Evolutionary conservation across 2,797 vertebrate species (phyloP).

Genomic region (Emys orbicularis): DNA sequence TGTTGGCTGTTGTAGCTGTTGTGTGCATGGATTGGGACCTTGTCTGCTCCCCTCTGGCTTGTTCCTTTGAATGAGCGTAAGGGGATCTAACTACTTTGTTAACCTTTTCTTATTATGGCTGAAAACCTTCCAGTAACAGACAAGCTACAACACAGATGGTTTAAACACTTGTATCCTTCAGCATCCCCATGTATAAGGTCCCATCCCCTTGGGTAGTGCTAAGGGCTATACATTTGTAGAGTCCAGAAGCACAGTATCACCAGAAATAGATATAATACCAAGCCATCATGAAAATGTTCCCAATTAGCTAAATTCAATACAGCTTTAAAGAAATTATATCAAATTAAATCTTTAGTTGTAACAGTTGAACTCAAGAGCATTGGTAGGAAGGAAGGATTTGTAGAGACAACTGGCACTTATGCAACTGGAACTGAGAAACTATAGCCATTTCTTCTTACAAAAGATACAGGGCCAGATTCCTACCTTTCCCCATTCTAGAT

Average conservation of each 20-base stretch:
- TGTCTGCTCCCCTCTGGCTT: background rate
- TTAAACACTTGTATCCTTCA: background rate
- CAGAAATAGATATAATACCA: background rate
- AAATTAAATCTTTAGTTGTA: background rate
- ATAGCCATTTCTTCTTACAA: rapidly evolving
- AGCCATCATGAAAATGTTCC: background rate
- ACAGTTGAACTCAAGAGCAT: background rate
- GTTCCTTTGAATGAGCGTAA: background rate
- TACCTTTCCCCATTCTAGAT: background rate
- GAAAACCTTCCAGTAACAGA: background rate
- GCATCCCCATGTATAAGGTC: background rate
- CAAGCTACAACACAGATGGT: background rate
- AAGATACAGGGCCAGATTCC: background rate
- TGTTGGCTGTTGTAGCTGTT: background rate
- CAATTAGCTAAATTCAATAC: background rate
- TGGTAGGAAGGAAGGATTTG: background rate
- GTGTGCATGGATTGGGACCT: rapidly evolving
- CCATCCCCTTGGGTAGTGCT: background rate
- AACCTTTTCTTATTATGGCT: background rate
- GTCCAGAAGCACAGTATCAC: background rate
- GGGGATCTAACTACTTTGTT: background rate
- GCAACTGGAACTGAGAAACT: background rate
- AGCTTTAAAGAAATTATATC: background rate
- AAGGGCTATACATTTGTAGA: background rate
- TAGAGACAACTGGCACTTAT: background rate